Base-by-base conservation (phyloP, 2,113 vertebrate genomes). In the Xerus inauris region DNA sequence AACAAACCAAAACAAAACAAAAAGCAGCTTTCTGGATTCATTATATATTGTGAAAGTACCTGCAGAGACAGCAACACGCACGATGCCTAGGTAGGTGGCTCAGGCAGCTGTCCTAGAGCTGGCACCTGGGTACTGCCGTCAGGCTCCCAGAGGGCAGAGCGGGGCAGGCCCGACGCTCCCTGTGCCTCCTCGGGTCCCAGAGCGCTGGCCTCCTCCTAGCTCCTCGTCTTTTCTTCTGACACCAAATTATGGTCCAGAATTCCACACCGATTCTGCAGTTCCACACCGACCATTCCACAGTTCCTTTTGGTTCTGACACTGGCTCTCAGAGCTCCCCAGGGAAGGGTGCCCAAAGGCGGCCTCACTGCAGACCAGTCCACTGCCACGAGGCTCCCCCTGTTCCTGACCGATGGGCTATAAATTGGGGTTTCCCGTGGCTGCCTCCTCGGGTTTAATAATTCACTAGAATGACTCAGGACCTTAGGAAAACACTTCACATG, bases 251-350 rank as follows among this genome's bases (percentile, higher is more conserved):
- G 38, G 32, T 4, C 64, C 17, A 32, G 64, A 65, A 65, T 67
- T 10, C 62, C 35, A 38, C 77, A n/a, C 20, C 14, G 0, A 1
- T 47, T 9, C 69, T 40, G 5, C 49, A 8, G 35, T 71, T 69
- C n/a, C 77, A 12, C 24, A 9, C 14, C n/a, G 13, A 0, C 22
- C 3, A 8, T 32, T 49, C 5, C 38, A 9, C 20, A 28, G 0
- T 26, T 40, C 40, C 22, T 0, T 16, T 82, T 40, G 6, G 17
- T n/a, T 80, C 40, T 5, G 90, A 84, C 22, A 0, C 4, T 0
- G 4, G 19, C 54, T 57, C 0, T 13, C 54, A 57, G 54, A 57
- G 19, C 6, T 19, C 20, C 17, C 54, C 54, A 57, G 54, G 54
- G 20, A 54, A 54, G 28, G 6, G 9, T 17, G 45, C 30, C 5